phyloP scores from a whole-genome alignment of 2,797 vertebrate species.

The Tiaroga cobitis region DNA sequence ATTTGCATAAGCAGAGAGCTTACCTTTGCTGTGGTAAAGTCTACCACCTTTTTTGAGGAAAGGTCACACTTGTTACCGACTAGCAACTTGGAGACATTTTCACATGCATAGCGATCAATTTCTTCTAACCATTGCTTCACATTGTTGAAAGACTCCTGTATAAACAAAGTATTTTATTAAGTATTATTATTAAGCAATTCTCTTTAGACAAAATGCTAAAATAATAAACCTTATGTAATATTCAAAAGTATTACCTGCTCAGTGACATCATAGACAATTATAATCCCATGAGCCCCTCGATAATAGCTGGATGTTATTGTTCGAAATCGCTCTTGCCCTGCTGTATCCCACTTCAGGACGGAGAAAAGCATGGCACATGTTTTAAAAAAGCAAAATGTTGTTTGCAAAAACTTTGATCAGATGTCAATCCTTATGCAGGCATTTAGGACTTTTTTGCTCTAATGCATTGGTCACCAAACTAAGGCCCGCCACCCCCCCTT shows the following conservation, averaged over 20 bases:
- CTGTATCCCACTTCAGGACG: conserved; percentile 78
- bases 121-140: conserved; percentile 83
- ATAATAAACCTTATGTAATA: not conserved
- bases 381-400: not conserved
- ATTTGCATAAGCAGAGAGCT: not conserved
- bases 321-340: conserved; percentile 81
- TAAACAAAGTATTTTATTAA: not conserved
- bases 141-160: conserved; percentile 81
- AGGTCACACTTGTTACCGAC: conserved; percentile 84
- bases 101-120: conserved; percentile 80
- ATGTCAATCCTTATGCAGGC: not conserved
- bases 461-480: too few species aligned
- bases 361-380: not conserved
- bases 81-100: conserved; percentile 80
- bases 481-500: too few species aligned
- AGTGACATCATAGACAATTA: conserved; percentile 72
- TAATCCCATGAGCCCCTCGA: conserved; percentile 72
- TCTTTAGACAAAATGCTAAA: not conserved
- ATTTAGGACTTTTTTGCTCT: not conserved
- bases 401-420: not conserved
- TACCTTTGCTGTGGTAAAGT: conserved; percentile 80
- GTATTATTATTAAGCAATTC: not conserved
- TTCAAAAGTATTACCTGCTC: conserved; percentile 63
- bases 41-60: conserved; percentile 80
- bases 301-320: conserved; percentile 77